These are phyloP conservation scores for Nothoprocta pentlandii DNA, from an alignment of 2,113 vertebrate genomes.

Conservation along the genomic window DNA sequence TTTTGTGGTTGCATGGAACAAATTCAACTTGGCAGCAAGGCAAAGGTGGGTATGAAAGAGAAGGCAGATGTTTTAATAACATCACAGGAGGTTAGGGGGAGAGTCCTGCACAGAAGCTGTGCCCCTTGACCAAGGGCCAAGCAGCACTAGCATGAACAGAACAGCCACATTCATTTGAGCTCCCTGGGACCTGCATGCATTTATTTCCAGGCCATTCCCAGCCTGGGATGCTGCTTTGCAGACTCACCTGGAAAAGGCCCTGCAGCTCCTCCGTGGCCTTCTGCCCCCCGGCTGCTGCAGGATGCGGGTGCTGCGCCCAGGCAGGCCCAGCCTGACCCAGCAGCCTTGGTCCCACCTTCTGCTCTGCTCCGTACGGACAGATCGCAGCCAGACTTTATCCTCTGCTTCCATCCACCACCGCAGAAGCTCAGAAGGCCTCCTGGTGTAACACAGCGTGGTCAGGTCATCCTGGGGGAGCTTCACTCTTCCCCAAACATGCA, in stretches of 20 bases:
- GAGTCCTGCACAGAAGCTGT: neutral
- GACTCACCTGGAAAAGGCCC: neutral
- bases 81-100: neutral
- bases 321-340: accelerated
- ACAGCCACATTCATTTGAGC: accelerated
- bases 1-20: accelerated
- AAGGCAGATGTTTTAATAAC: neutral
- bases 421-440: accelerated
- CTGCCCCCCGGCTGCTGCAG: neutral
- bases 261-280: accelerated
- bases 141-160: accelerated
- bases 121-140: accelerated
- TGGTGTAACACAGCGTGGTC: accelerated
- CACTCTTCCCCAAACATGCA: neutral
- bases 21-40: neutral
- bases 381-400: neutral
- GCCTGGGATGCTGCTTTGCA: accelerated
- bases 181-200: accelerated
- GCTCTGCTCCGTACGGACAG: neutral
- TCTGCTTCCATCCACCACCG: neutral
- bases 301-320: neutral
- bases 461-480: accelerated
- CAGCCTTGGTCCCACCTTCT: accelerated
- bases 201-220: neutral
- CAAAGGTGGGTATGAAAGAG: neutral